Percentiles rank a stretch among this genome's conserved stretches.
These are phyloP conservation scores for Macropis europaea DNA, from an alignment of 2,888 invertebrate species.

Conservation along the genomic window DNA sequence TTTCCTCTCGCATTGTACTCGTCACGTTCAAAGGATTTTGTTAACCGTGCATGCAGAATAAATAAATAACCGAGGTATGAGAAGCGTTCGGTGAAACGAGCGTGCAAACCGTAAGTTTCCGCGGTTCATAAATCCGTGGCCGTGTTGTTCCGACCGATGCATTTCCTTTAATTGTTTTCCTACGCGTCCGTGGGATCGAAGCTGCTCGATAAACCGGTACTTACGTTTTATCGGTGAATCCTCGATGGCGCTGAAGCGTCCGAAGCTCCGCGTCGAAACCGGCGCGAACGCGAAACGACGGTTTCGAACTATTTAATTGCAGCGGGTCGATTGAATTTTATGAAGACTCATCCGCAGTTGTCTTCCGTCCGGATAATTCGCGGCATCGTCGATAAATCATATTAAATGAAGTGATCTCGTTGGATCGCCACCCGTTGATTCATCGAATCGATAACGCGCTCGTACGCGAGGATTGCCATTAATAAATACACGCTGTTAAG, in stretches of 20 bases:
- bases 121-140: conserved; percentile 45
- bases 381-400: conserved; percentile 6
- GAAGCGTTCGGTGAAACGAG: conserved; percentile 19
- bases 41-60: too few relatives aligned
- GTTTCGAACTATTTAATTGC: too few relatives aligned
- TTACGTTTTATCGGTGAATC: conserved; percentile 42
- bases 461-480: conserved; percentile 7
- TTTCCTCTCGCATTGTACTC: too few relatives aligned
- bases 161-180: conserved; percentile 51
- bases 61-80: conserved; percentile 7
- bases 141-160: conserved; percentile 40
- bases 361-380: not conserved
- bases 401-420: conserved; percentile 13
- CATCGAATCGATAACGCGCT: conserved; percentile 36
- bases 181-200: conserved; percentile 32
- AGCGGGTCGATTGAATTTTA: too few relatives aligned
- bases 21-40: too few relatives aligned
- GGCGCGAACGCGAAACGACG: too few relatives aligned
- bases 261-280: not conserved
- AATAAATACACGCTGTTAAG: conserved; percentile 34
- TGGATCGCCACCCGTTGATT: conserved; percentile 8
- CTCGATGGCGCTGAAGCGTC: conserved; percentile 4
- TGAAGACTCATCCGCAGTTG: not conserved
- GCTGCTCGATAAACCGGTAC: conserved; percentile 27
- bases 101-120: conserved; percentile 29